Evolutionary conservation across 2,888 invertebrate species (phyloP), one percentile per base, ranked within the genome.

Genomic region (Tetragonisca angustula): DNA sequence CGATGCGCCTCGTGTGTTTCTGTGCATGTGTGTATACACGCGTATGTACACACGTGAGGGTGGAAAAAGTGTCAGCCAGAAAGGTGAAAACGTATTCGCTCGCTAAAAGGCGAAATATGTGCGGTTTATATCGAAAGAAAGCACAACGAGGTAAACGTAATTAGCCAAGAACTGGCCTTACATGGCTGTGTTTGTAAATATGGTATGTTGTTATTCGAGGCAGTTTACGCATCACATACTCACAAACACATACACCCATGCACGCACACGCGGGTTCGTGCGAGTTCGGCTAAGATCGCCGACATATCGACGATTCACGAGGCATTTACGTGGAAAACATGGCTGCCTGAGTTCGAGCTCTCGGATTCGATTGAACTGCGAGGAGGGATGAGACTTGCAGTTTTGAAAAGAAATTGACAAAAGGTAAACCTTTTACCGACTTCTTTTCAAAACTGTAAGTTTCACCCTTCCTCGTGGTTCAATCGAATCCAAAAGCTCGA

Each of bases 111-210:
- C 17, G 50, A 73, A 73, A 50, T 54, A 36, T 70, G 27, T 62
- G 36, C 67, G 32, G 27, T 11, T 43, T 27, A 27, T 49, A 19
- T 67, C 75, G 70, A 73, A 83, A 77, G 77, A 78, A 70, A 78
- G 81, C 73, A 76, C 64, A 77, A 75, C 78, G 65, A 73, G 84
- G 76, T 82, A 87, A 83, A 86, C 88, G 84, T 89, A 91, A 92
- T 92, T 90, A 91, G 90, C 86, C 88, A 89, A 89, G 88, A 89
- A 90, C 91, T 90, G 85, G 90, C 91, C 92, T 88, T 92, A 91
- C 91, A 92, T 91, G 93, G 92, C 87, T 87, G 91, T 94, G 93
- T 94, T 94, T 93, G 93, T 94, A 94, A 94, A 93, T 94, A 93
- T 86, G 83, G 82, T 83, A 84, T 87, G 83, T 72, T 91, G 90